A percentile compares a stretch with the other conserved stretches of the same genome.
phyloP scores from a whole-genome alignment of 2,888 invertebrate genomes.

The Theretra japonica region DNA sequence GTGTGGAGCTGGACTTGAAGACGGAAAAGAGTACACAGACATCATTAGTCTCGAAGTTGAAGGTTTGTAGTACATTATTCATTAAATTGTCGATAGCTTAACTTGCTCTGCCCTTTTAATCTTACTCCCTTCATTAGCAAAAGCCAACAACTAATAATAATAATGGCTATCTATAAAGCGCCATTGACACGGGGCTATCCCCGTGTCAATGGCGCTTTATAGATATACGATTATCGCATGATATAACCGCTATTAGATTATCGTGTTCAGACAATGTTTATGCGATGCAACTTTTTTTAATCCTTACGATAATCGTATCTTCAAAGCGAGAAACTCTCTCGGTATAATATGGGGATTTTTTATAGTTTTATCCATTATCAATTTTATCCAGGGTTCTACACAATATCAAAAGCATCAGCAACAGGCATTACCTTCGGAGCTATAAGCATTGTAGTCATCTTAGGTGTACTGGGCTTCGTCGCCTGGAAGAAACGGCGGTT shows the following conservation, averaged over 20 bases:
- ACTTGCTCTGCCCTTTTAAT: neutral
- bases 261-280: too few relatives aligned
- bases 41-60: slow-evolving; percentile 65
- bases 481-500: slow-evolving; percentile 67
- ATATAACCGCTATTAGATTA: too few relatives aligned
- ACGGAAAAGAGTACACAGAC: slow-evolving; percentile 71
- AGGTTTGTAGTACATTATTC: slow-evolving; percentile 50
- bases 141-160: too few relatives aligned
- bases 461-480: slow-evolving; percentile 58
- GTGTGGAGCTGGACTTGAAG: slow-evolving; percentile 75
- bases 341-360: too few relatives aligned
- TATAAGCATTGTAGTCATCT: slow-evolving; percentile 53
- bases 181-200: too few relatives aligned
- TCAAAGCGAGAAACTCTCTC: too few relatives aligned
- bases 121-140: neutral
- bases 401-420: slow-evolving; percentile 74
- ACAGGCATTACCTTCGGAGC: slow-evolving; percentile 69
- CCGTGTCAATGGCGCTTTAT: too few relatives aligned
- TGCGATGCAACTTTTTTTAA: too few relatives aligned
- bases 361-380: too few relatives aligned
- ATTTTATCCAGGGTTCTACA: slow-evolving; percentile 61
- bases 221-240: too few relatives aligned
- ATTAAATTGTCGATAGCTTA: neutral
- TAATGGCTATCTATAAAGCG: too few relatives aligned
- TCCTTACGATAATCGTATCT: too few relatives aligned